Evolutionary conservation across 1,140 invertebrate genomes (phyloP), one percentile per base, ranked within the genome.

Genomic region (Gyrodactylus bullatarudis): DNA sequence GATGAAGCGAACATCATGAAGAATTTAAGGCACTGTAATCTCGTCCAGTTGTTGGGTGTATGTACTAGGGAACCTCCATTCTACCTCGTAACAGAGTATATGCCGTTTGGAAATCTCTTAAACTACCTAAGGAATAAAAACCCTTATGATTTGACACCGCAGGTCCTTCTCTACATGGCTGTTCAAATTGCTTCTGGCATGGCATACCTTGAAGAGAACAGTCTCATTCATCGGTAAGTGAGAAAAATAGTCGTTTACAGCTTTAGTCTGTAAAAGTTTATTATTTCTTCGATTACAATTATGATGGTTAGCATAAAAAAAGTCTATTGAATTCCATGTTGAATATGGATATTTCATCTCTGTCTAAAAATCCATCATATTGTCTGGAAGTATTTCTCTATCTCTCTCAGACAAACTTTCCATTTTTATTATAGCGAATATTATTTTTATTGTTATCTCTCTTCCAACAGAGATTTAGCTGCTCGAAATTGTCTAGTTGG

Each of bases 1-100:
- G 93, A 95, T 80, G 95, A 99, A 82, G 95, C 95, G 1, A 86
- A 89, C 73, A 96, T 99, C 71, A 99, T 99, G 94, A 99, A 99
- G 79, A 91, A 95, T 82, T 94, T 99, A 89, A 91, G 93, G 78
- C 95, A 99, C 83, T 89, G 89, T 8, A 99, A 99, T 84, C 83
- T 99, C 75, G 93, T 99, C 73, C 91, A 97, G 82, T 83, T 99
- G 74, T 85, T 97, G 76, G 87, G 89, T 76, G 92, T 98, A 26
- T 98, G 93, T 82, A 98, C 92, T 0, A 83, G 91, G 26, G 92
- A 97, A 80, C 91, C 92, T 1, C 94, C 94, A 0, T 97, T 97
- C 81, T 98, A 96, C 80, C 98, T 99, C 77, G 93, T 99, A 75
- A 98, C 94, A 8, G 94, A 97, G 82, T 98, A 96, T 79, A 99